Evolutionary conservation across 2,113 vertebrate genomes (phyloP), one percentile per base, ranked within the genome.

Genomic region (Pica pica): DNA sequence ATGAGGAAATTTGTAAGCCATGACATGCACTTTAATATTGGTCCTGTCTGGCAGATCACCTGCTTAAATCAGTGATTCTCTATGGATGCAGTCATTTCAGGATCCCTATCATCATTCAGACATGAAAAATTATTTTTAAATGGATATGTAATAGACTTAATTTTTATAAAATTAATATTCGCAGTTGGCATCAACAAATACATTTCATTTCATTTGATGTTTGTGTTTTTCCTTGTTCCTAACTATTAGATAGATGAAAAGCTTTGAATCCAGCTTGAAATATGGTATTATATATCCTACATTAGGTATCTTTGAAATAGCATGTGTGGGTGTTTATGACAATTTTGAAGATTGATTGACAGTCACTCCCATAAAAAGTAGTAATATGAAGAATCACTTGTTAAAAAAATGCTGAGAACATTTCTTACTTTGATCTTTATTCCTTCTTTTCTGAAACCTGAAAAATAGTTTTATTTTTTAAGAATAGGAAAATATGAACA

Each of bases 181-280:
- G 83, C 73, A 71, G 60, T 71, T 94, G 84, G 10, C 79, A 96
- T 90, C 93, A 94, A 97, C 92, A 97, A 97, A 97, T 89, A 87
- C 30, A 93, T 93, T 96, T 94, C 75, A 83, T 91, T 96, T 90
- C 92, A 56, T 95, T 94, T 93, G 20, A 76, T 96, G 95, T 97
- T 96, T 96, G 92, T 97, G 86, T 96, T 95, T 97, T 97, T 94
- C 76, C 93, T 92, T 64, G 37, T 87, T 97, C 93, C 91, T 97
- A 97, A 97, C 96, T 97, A 96, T 96, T 96, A 94, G 96, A 96
- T 96, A 96, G 88, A 96, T 97, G 80, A 97, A 96, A 94, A 97
- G 95, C 94, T 97, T 96, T 97, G 96, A 97, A 97, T 96, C 73
- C 69, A 71, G 57, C 85, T 92, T 95, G 92, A 97, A 97, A 96